Base-by-base conservation (phyloP, 37 sponge, comb jelly and placozoan genomes). In the Dysidea cf. avara region DNA sequence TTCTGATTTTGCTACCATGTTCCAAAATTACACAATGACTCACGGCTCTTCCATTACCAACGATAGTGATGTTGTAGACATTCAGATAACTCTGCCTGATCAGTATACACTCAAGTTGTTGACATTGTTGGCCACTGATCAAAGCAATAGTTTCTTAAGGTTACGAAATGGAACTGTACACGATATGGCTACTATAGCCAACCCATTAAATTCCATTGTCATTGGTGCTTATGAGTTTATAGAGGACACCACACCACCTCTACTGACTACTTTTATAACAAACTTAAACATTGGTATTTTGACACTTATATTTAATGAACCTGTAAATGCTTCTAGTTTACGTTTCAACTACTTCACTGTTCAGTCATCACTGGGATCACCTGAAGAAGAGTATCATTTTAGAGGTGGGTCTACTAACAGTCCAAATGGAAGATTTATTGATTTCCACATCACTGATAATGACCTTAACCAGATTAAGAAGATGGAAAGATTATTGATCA, bases 381-480 rank as follows among this genome's bases (percentile, higher is more conserved):
- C 37, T 7, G 49, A 35, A 12, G 37, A 64, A 28, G 29, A 20
- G 2, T 89, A 83, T 39, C 51, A 12, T 29, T 82, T 94, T 29
- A 90, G 78, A 28, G 74, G 64, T 35, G 95, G 95, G 20, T 36
- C 6, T 13, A 86, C 83, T 16, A 66, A 64, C 32, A 85, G 91
- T 53, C 6, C 17, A 1, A 84, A 94, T 81, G 95, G 95, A 9
- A 49, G 53, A 34, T 25, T 65, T 1, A 56, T 90, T 3, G 53
- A 49, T 24, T 26, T 94, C 3, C 11, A 48, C 24, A 77, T 94
- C 53, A 54, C 75, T 21, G 63, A 65, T 7, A 36, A 62, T 71
- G 95, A 94, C 34, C 61, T 90, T 21, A 90, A 94, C 39, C 76
- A 90, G 28, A 83, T 94, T 56, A 94, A 94, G 61, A 87, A 72